Percentiles rank a stretch among this genome's conserved stretches.
Conservation (phyloP, 1,140 invertebrate genomes). For the Magallana gigas region DNA sequence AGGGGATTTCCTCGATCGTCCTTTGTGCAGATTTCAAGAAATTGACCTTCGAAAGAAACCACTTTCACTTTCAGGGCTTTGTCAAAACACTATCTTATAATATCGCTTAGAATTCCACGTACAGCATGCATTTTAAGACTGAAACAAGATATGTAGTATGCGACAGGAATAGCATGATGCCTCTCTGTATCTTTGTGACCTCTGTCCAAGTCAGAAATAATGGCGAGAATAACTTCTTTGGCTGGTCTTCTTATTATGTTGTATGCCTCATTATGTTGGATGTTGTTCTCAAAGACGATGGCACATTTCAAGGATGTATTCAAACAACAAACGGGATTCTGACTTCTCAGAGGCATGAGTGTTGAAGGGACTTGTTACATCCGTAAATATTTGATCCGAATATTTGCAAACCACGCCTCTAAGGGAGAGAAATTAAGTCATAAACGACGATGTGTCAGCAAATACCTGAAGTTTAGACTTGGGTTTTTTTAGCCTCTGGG, state of each 20-base stretch:
- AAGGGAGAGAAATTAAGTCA: background rate
- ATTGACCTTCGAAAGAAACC: background rate
- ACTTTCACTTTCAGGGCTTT: background rate
- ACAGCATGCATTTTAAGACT: background rate
- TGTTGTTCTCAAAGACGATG: background rate
- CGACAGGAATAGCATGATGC: background rate
- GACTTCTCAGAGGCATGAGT: background rate
- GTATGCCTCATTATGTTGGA: background rate
- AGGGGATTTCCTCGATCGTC: background rate
- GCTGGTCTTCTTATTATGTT: conserved; percentile 1
- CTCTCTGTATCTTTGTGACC: background rate
- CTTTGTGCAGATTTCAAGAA: background rate
- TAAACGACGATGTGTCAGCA: background rate
- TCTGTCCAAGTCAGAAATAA: conserved; percentile 16
- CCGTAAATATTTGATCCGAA: background rate
- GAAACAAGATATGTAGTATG: background rate
- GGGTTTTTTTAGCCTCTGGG: background rate
- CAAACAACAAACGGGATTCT: background rate
- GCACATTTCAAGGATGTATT: background rate
- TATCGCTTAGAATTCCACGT: background rate
- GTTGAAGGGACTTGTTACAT: background rate
- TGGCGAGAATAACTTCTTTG: background rate
- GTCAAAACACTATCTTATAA: background rate
- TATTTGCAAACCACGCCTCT: background rate
- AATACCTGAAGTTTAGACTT: background rate